Evolutionary conservation across 2,797 vertebrate species (phyloP).

Genomic region (Lepilemur septentrionalis): DNA sequence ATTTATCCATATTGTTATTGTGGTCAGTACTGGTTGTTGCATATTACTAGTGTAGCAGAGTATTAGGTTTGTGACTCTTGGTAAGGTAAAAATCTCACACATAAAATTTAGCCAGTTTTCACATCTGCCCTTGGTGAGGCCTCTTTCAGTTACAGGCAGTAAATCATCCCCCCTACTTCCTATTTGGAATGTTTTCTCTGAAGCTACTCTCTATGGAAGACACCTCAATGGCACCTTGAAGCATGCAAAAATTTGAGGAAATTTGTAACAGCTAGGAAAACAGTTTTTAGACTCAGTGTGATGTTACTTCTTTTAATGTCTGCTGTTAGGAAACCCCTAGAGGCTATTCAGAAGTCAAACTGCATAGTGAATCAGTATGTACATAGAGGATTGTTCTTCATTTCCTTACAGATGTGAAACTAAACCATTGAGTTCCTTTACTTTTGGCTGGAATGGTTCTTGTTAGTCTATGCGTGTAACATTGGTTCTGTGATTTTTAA

Average conservation of each 20-base stretch:
- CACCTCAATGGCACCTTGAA: background rate
- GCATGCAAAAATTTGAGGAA: background rate
- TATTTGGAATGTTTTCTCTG: background rate
- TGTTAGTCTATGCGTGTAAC: background rate
- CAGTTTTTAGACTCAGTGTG: background rate
- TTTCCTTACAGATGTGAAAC: background rate
- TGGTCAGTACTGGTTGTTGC: background rate
- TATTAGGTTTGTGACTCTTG: background rate
- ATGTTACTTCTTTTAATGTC: background rate
- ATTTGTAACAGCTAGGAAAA: background rate
- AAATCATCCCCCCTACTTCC: background rate
- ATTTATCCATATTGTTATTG: background rate
- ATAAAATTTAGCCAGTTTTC: background rate
- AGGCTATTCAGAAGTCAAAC: background rate
- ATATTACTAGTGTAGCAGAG: background rate
- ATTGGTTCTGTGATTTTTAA: background rate
- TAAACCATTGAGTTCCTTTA: background rate
- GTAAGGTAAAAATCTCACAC: background rate
- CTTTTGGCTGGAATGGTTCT: background rate
- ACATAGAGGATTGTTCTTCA: background rate
- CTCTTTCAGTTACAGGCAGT: background rate
- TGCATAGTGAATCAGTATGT: background rate
- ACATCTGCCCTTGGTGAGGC: background rate
- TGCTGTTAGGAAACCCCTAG: background rate
- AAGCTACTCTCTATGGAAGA: background rate